phyloP scores from a whole-genome alignment of 2,888 invertebrate genomes.

The Caenorhabditis sulstoni region DNA sequence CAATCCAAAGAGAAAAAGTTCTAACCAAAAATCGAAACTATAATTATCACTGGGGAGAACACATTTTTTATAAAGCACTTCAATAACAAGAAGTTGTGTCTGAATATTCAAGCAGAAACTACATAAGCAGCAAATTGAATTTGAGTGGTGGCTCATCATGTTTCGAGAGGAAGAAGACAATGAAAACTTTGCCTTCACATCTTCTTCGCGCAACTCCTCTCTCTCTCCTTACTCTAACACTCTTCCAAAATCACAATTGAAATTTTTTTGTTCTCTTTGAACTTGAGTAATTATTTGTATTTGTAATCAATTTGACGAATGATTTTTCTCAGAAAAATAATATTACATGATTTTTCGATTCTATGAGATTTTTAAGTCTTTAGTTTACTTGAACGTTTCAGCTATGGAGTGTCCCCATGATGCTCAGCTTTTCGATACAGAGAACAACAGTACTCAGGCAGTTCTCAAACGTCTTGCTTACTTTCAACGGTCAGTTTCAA shows the following conservation, averaged over 20 bases:
- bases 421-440: constrained; percentile 72
- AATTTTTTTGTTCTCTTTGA: not conserved
- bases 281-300: not conserved
- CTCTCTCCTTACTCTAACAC: too few species aligned
- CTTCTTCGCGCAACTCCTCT: constrained; percentile 5
- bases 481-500: constrained; percentile 69
- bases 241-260: constrained; percentile 6
- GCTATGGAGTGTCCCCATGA: constrained; percentile 75
- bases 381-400: constrained; percentile 14
- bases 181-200: constrained; percentile 33
- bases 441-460: constrained; percentile 68
- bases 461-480: constrained; percentile 64
- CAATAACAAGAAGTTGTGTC: too few species aligned
- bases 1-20: too few species aligned
- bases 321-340: too few species aligned
- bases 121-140: constrained; percentile 51
- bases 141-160: constrained; percentile 42
- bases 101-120: constrained; percentile 45
- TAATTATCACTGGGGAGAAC: too few species aligned
- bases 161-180: constrained; percentile 48
- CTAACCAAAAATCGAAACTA: too few species aligned
- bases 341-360: not conserved
- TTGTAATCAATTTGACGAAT: too few species aligned
- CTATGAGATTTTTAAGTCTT: not conserved
- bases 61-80: too few species aligned